Percentiles rank a stretch among this genome's conserved stretches.
These are phyloP conservation scores for Neomonachus schauinslandi DNA, from an alignment of 2,113 vertebrate species.

Conservation along the genomic window DNA sequence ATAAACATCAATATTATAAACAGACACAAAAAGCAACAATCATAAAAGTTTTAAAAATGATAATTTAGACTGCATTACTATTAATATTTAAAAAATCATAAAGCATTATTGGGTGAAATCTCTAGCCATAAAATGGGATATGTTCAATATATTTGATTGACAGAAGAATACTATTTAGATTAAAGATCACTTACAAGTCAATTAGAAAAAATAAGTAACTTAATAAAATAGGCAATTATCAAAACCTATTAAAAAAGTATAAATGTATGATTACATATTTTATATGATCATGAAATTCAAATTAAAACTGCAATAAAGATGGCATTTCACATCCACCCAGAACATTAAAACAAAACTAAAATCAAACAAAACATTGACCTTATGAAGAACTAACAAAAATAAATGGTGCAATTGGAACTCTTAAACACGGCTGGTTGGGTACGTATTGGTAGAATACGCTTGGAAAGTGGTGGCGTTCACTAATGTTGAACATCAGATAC, in stretches of 20 bases:
- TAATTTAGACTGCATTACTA: neutral
- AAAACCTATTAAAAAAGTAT: neutral
- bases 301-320: conserved; percentile 5
- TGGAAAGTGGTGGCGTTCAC: neutral
- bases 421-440: no score
- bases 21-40: neutral
- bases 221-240: neutral
- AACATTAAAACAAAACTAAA: neutral
- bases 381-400: neutral
- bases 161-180: neutral
- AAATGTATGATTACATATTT: neutral
- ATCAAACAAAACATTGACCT: neutral
- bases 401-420: neutral
- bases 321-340: neutral
- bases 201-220: neutral
- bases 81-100: neutral
- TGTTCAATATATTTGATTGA: neutral
- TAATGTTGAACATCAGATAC: neutral
- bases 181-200: neutral
- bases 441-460: neutral
- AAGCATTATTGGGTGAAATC: neutral
- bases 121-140: neutral
- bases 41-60: neutral
- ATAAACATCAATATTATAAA: neutral
- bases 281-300: neutral